phyloP scores from a whole-genome alignment of 2,888 invertebrate species.

The Latrodectus elegans region DNA sequence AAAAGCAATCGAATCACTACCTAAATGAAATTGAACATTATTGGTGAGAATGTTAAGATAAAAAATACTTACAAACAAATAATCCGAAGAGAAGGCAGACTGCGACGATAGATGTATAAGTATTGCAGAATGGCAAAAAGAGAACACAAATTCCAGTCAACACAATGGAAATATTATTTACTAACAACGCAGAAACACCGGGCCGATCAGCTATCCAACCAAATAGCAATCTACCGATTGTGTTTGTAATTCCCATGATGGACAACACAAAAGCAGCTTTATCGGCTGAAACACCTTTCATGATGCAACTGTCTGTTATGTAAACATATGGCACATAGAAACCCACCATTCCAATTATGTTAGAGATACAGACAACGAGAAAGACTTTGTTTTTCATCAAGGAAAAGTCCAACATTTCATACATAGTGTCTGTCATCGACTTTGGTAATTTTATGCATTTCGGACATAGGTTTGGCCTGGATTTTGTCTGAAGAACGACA shows the following conservation, averaged over 20 bases:
- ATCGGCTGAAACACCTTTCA: conserved; percentile 77
- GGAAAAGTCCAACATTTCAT: conserved; percentile 93
- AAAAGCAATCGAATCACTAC: no score
- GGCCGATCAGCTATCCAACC: conserved; percentile 86
- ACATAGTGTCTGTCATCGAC: conserved; percentile 77
- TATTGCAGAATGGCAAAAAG: conserved; percentile 86
- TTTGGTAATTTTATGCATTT: conserved; percentile 73
- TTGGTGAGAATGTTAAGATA: neutral
- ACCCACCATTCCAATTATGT: conserved; percentile 97
- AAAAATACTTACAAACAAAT: conserved; percentile 71
- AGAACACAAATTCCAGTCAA: conserved; percentile 90
- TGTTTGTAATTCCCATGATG: conserved; percentile 87
- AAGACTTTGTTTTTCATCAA: conserved; percentile 91
- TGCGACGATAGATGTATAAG: conserved; percentile 84
- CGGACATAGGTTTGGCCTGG: conserved; percentile 40
- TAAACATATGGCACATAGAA: conserved; percentile 97
- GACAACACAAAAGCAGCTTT: conserved; percentile 75
- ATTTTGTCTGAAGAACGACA: conserved; percentile 32
- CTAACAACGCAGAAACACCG: conserved; percentile 91
- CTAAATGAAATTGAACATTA: neutral
- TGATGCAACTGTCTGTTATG: conserved; percentile 86
- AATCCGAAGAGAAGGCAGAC: conserved; percentile 93
- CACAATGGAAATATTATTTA: conserved; percentile 94
- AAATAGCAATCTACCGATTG: conserved; percentile 90
- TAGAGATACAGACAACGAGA: conserved; percentile 92